Evolutionary conservation across 92 coral and sea anemone genomes (phyloP).

Genomic region (Nematostella vectensis): DNA sequence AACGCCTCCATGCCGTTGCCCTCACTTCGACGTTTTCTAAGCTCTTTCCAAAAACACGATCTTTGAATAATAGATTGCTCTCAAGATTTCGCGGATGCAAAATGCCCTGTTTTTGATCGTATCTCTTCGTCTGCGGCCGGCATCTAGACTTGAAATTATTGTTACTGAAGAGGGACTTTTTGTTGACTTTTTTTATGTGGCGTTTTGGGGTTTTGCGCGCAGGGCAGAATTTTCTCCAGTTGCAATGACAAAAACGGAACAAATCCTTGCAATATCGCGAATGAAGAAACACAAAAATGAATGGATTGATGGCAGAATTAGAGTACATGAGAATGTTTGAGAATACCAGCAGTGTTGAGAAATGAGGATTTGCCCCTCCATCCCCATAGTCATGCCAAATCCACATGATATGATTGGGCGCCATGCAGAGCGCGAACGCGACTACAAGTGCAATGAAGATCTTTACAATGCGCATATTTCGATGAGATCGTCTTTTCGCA

Average conservation of each 20-base stretch:
- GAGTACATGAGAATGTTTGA: slow-evolving; percentile 59
- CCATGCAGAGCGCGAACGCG: slow-evolving; percentile 65
- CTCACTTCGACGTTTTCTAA: not conserved
- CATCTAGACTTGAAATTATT: not conserved
- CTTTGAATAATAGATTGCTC: not conserved
- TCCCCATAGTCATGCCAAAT: slow-evolving; percentile 72
- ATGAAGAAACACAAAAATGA: slow-evolving; percentile 72
- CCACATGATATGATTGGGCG: slow-evolving; percentile 77
- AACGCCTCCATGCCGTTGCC: not conserved
- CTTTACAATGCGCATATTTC: slow-evolving; percentile 78
- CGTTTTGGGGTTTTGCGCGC: not conserved
- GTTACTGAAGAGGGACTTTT: not conserved
- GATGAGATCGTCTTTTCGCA: slow-evolving; percentile 50
- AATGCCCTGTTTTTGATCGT: not conserved
- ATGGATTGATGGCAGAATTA: slow-evolving; percentile 73
- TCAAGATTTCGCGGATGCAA: not conserved
- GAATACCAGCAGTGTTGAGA: slow-evolving; percentile 40
- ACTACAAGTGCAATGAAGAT: slow-evolving; percentile 60
- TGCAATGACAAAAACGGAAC: slow-evolving; percentile 15
- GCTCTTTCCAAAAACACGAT: not conserved
- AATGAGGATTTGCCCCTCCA: slow-evolving; percentile 31
- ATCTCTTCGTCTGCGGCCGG: not conserved
- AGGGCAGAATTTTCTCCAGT: not conserved
- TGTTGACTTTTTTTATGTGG: not conserved
- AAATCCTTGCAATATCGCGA: slow-evolving; percentile 60